These are phyloP conservation scores for Cotesia glomerata DNA, from an alignment of 1,140 invertebrate genomes.

Conservation along the genomic window DNA sequence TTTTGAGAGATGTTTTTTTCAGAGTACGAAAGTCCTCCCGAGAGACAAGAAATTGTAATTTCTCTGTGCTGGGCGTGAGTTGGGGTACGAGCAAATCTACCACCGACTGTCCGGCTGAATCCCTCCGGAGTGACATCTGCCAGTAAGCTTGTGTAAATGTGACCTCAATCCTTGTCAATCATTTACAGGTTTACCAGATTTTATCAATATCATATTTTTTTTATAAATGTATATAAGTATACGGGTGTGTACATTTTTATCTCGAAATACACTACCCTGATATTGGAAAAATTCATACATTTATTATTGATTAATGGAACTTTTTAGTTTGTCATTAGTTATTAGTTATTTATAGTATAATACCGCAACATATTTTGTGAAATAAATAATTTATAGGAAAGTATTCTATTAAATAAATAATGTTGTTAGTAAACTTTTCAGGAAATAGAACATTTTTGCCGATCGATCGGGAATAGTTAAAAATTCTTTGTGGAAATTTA, in stretches of 20 bases:
- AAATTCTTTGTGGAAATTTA: neutral
- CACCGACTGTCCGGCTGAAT: neutral
- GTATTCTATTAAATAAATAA: too few species aligned
- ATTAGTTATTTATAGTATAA: too few species aligned
- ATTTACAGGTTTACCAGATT: slow-evolving; percentile 20
- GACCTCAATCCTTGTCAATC: slow-evolving; percentile 10
- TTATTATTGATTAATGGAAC: neutral
- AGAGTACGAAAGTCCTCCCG: neutral
- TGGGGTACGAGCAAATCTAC: neutral
- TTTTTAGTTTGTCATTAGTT: too few species aligned
- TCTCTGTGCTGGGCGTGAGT: neutral
- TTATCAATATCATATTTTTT: neutral
- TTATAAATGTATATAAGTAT: neutral
- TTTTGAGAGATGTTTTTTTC: neutral
- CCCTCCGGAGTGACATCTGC: slow-evolving; percentile 22
- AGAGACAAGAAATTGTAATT: slow-evolving; percentile 4
- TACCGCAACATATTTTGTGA: too few species aligned
- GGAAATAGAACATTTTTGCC: neutral
- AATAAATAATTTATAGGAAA: too few species aligned
- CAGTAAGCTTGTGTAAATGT: slow-evolving; percentile 22
- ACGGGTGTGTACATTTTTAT: too few species aligned
- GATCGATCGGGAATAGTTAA: neutral
- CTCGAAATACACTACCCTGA: neutral
- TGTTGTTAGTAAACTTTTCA: too few species aligned
- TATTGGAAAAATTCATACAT: neutral